phyloP scores from a whole-genome alignment of 1,140 invertebrate genomes.

The honey bee (Apis mellifera) region DNA sequence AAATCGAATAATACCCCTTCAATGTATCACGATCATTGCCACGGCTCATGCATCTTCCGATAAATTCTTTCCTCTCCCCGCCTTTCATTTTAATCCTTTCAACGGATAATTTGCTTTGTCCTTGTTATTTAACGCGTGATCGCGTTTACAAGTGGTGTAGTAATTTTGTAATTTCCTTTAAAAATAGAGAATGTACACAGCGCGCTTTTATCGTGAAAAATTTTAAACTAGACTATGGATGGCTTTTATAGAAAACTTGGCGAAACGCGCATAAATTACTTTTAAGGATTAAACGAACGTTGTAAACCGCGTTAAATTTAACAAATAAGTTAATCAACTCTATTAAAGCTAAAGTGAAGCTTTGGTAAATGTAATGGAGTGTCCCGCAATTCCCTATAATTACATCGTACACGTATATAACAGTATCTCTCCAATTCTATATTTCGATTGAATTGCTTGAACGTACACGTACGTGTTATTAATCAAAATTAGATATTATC shows the following conservation, averaged over 20 bases:
- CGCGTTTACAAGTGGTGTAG: background rate
- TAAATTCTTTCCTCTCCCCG: background rate
- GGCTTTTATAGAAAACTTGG: no score
- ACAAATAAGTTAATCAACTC: no score
- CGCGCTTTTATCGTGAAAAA: conserved; percentile 62
- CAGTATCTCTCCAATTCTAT: no score
- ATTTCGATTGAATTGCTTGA: no score
- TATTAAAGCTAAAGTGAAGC: background rate
- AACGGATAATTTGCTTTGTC: background rate
- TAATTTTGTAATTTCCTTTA: background rate
- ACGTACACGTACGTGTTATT: no score
- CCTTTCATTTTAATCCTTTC: background rate
- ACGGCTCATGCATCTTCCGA: background rate
- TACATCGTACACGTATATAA: no score
- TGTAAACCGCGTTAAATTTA: no score
- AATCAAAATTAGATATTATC: no score
- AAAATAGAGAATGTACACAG: conserved; percentile 21
- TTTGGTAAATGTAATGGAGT: no score
- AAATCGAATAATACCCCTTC: conserved; percentile 27
- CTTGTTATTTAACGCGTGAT: background rate
- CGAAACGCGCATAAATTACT: no score
- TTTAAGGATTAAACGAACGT: no score
- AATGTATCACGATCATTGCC: conserved; percentile 25
- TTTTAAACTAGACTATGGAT: conserved; percentile 42
- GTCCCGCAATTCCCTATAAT: no score